These are phyloP conservation scores for Zaprionus africanus DNA, from an alignment of 1,140 invertebrate species.

Conservation along the genomic window DNA sequence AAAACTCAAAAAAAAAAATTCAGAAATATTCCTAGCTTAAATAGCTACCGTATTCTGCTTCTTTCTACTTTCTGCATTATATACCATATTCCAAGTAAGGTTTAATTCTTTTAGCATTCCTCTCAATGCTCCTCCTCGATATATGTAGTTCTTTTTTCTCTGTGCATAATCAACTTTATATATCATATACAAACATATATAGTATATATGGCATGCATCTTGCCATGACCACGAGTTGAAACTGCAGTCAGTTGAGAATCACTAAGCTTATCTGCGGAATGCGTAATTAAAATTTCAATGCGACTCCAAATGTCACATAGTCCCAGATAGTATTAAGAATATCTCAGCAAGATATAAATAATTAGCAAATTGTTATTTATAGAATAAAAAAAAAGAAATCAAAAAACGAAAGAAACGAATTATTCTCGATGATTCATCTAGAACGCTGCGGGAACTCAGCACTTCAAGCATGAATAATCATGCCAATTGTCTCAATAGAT, in stretches of 20 bases:
- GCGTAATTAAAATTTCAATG: conserved; percentile 51
- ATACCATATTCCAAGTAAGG: too few species aligned
- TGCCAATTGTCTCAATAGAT: neutral
- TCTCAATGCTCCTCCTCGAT: neutral
- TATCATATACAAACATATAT: conserved; percentile 5
- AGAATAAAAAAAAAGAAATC: conserved; percentile 9
- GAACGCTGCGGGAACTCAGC: neutral
- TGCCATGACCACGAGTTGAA: conserved; percentile 19
- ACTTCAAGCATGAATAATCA: neutral
- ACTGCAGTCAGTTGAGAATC: conserved; percentile 9
- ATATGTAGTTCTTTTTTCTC: conserved; percentile 15
- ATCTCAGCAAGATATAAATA: conserved; percentile 12
- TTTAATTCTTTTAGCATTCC: too few species aligned
- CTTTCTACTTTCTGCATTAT: too few species aligned
- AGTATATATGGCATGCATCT: neutral
- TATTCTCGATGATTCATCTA: conserved; percentile 3
- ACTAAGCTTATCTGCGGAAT: conserved; percentile 26
- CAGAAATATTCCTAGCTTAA: too few species aligned
- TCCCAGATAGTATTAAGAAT: neutral
- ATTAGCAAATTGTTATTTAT: conserved; percentile 22
- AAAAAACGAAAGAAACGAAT: neutral
- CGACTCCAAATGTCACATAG: conserved; percentile 20
- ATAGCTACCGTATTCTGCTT: too few species aligned
- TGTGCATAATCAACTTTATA: conserved; percentile 24
- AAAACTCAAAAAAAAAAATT: too few species aligned